These are phyloP conservation scores for Botia almorhae DNA, from an alignment of 2,797 vertebrate species.

Conservation along the genomic window DNA sequence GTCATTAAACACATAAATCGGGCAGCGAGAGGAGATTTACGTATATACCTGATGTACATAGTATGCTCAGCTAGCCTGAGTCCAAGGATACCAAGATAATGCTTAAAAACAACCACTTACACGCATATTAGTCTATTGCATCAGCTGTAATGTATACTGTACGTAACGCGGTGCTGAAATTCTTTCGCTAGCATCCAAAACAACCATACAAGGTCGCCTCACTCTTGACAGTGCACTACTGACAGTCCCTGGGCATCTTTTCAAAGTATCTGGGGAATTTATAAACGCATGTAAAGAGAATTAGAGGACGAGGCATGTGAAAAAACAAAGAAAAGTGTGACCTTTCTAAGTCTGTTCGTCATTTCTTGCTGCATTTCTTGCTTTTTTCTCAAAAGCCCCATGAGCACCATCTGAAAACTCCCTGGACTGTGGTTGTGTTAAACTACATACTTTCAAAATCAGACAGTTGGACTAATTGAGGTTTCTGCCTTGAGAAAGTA, in stretches of 20 bases:
- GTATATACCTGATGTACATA: not conserved
- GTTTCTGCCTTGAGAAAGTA: too few relatives aligned
- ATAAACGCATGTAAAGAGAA: conserved; percentile 23
- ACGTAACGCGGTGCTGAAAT: conserved; percentile 12
- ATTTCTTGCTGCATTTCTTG: not conserved
- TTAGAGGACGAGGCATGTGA: conserved; percentile 9
- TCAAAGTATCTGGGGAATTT: conserved; percentile 12
- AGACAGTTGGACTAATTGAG: too few relatives aligned
- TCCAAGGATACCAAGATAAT: conserved; percentile 49
- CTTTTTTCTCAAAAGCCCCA: not conserved
- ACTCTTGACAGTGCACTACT: not conserved
- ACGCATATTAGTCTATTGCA: conserved; percentile 12
- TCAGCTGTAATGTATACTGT: conserved; percentile 4
- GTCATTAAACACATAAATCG: conserved; percentile 29
- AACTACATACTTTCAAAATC: too few relatives aligned
- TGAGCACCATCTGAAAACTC: not conserved
- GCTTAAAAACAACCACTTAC: conserved; percentile 18
- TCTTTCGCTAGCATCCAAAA: conserved; percentile 1
- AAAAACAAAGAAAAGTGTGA: conserved; percentile 23
- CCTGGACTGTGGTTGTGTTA: not conserved
- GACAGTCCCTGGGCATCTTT: conserved; percentile 6
- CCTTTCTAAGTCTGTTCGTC: conserved; percentile 20
- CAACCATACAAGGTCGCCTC: conserved; percentile 48
- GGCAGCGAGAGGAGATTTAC: not conserved
- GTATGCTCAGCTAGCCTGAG: conserved; percentile 23